Evolutionary conservation across 2,888 invertebrate species (phyloP).

Genomic region (Lasioglossum lativentre): DNA sequence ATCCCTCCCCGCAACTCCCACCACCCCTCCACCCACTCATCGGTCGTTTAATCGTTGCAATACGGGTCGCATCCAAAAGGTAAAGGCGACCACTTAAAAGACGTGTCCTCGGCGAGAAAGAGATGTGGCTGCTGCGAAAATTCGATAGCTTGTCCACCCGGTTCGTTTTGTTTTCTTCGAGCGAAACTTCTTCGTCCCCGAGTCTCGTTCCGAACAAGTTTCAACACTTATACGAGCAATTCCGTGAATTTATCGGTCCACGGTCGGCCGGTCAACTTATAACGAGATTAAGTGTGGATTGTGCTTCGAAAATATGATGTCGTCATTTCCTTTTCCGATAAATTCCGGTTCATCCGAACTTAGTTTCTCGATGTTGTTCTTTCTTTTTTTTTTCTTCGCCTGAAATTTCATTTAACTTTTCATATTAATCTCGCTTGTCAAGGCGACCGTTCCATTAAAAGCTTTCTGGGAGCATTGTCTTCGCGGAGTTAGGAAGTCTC

Average conservation of each 20-base stretch:
- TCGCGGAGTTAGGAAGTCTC: neutral
- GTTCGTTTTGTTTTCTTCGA: neutral
- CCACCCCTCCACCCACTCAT: neutral
- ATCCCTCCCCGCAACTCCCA: neutral
- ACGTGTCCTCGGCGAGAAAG: neutral
- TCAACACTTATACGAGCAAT: neutral
- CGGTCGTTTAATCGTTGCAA: slow-evolving; percentile 50
- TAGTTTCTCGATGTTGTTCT: neutral
- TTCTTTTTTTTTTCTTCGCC: neutral
- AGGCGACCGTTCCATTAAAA: neutral
- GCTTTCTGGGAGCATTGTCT: neutral
- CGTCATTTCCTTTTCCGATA: neutral
- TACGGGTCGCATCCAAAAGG: slow-evolving; percentile 30
- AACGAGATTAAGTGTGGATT: slow-evolving; percentile 16
- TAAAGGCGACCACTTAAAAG: slow-evolving; percentile 34
- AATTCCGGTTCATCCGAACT: neutral
- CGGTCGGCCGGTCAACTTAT: neutral
- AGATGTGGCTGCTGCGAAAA: neutral
- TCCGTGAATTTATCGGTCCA: neutral
- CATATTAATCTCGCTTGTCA: neutral
- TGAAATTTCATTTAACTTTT: slow-evolving; percentile 10
- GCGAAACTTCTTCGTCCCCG: slow-evolving; percentile 11
- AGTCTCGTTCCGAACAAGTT: neutral
- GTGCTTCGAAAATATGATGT: neutral
- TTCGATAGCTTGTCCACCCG: neutral